Conservation (phyloP, 2,888 invertebrate genomes). For the Napeogenes inachia region DNA sequence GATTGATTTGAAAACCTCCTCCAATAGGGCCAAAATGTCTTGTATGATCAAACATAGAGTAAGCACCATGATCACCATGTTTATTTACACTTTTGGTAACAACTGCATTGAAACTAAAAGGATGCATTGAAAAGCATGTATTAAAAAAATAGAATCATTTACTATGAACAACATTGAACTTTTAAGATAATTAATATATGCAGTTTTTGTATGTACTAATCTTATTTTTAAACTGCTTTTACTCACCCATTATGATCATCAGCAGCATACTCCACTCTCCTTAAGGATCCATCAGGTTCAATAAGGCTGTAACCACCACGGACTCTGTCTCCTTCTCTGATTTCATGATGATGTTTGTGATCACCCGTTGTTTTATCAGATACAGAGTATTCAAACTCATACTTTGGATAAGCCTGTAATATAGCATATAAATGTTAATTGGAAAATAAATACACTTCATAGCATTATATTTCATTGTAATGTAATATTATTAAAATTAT, state of each 20-base stretch:
- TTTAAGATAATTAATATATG: too few species aligned
- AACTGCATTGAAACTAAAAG: slow-evolving; percentile 74
- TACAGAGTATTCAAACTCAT: slow-evolving; percentile 78
- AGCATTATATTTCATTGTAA: not conserved
- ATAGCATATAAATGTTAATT: slow-evolving; percentile 4
- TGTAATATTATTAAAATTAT: not conserved
- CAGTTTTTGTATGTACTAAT: not conserved
- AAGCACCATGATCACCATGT: slow-evolving; percentile 57
- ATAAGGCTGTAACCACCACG: slow-evolving; percentile 76
- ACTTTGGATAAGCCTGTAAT: slow-evolving; percentile 73
- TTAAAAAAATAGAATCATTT: too few species aligned
- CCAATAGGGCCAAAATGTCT: slow-evolving; percentile 57
- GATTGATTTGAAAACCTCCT: slow-evolving; percentile 61
- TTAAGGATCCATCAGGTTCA: slow-evolving; percentile 75
- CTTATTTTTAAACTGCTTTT: slow-evolving; percentile 5
- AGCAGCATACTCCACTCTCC: slow-evolving; percentile 77
- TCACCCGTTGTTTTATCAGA: slow-evolving; percentile 78
- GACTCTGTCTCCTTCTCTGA: slow-evolving; percentile 76
- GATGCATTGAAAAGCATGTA: not conserved
- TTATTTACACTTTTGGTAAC: slow-evolving; percentile 70
- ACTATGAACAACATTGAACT: too few species aligned
- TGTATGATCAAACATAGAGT: slow-evolving; percentile 55
- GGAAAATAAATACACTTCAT: not conserved
- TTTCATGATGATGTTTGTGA: slow-evolving; percentile 74
- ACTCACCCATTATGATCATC: slow-evolving; percentile 76